These are phyloP conservation scores for Avahi laniger DNA, from an alignment of 2,797 vertebrate species.

Conservation along the genomic window DNA sequence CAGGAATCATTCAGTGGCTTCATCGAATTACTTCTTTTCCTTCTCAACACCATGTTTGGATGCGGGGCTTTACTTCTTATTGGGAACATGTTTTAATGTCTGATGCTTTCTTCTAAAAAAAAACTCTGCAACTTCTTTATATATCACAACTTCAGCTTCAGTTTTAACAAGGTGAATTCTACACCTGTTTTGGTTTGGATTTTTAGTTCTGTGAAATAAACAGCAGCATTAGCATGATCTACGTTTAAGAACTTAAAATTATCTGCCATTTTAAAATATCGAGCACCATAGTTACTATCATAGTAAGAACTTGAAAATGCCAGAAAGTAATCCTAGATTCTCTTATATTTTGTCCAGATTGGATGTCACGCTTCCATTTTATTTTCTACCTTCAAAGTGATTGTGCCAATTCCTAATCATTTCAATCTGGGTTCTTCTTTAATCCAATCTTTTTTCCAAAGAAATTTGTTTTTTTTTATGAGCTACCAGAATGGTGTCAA, in stretches of 20 bases:
- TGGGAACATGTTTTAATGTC: slow-evolving; percentile 26
- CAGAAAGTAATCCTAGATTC: background rate
- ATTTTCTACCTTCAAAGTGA: slow-evolving; percentile 47
- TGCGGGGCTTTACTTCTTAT: background rate
- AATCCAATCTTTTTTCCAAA: background rate
- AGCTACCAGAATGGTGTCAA: slow-evolving; percentile 34
- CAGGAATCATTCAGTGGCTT: background rate
- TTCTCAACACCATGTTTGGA: background rate
- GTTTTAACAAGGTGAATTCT: slow-evolving; percentile 70
- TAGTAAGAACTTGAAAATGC: slow-evolving; percentile 43
- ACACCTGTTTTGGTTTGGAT: slow-evolving; percentile 68
- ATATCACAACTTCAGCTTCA: slow-evolving; percentile 54
- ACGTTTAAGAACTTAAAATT: slow-evolving; percentile 48
- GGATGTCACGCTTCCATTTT: background rate
- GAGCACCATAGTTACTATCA: background rate
- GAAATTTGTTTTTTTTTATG: slow-evolving; percentile 46
- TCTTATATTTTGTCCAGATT: slow-evolving; percentile 15
- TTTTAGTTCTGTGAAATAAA: slow-evolving; percentile 54
- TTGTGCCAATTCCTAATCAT: slow-evolving; percentile 21
- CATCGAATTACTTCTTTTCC: background rate
- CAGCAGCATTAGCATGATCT: slow-evolving; percentile 38
- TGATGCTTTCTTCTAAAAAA: slow-evolving; percentile 31
- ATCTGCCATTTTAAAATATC: slow-evolving; percentile 50
- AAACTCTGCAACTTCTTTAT: background rate
- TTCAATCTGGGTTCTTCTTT: slow-evolving; percentile 35